Evolutionary conservation across 2,797 vertebrate genomes (phyloP), one percentile per base, ranked within the genome.

Genomic region (Streptopelia turtur): DNA sequence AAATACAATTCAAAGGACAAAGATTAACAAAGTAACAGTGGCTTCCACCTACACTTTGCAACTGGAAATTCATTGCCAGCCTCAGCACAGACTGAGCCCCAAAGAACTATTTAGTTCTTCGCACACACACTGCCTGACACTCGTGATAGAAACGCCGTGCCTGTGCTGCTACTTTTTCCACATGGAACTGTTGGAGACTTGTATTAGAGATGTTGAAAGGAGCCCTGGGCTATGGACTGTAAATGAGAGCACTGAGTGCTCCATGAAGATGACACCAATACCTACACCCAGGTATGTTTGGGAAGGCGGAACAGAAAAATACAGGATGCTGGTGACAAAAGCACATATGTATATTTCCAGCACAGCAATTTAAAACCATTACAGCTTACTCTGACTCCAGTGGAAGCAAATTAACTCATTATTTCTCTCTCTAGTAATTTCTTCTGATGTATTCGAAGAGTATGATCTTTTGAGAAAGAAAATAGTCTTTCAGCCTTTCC

Each of bases 391-490:
- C 41, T 50, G 37, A 71, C 57, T 86, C 17, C 59, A 69, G 25
- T 75, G 69, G 65, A 89, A 88, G 61, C 31, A 94, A 64, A 86
- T 83, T 70, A 52, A 52, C 92, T 88, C 75, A 64, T 22, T 83
- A 9, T n/a, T 64, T 70, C 33, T 68, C 49, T 75, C 56, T 92
- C 25, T 69, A 89, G 66, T 72, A 79, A 64, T 91, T 87, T 71
- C 31, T 82, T 87, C 17, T 0, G 41, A 57, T 7, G 3, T 60
- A 22, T 17, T 79, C 43, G 47, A 91, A 64, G 56, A 43, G 18
- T 61, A 3, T 69, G 23, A 56, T 84, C 35, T 76, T 61, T 63
- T 0, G 0, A 12, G 80, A 66, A 86, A 60, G 30, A 86, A 60
- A 87, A 20, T 2, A 57, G 66, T 43, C 47, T 49, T 80, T 84